Evolutionary conservation across 2,888 invertebrate genomes (phyloP).

Genomic region (Auanema freiburgensis): DNA sequence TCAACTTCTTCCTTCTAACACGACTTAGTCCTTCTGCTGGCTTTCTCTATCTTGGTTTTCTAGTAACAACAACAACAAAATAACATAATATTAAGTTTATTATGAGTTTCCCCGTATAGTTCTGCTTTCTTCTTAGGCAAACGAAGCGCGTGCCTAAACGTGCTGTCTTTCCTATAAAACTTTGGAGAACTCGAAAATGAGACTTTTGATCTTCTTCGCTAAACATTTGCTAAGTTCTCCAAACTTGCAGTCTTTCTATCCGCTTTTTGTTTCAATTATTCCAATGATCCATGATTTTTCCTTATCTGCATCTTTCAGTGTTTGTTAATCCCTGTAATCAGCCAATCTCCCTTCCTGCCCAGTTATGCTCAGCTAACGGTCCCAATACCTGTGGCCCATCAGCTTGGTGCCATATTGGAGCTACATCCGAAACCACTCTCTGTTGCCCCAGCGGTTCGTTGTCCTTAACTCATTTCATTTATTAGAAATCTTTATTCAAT

Average conservation of each 20-base stretch:
- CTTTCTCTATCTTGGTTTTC: neutral
- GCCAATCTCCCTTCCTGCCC: constrained; percentile 43
- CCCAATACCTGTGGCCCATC: constrained; percentile 41
- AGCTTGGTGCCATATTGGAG: constrained; percentile 61
- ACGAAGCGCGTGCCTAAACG: too few species aligned
- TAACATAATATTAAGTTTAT: neutral
- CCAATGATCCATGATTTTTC: too few species aligned
- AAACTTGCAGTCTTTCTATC: too few species aligned
- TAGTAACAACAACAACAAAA: neutral
- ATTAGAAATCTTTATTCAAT: neutral
- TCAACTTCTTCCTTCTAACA: neutral
- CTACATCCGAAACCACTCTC: constrained; percentile 51
- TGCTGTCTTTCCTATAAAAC: too few species aligned
- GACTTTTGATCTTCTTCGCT: too few species aligned
- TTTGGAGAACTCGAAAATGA: too few species aligned
- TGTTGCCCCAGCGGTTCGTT: constrained; percentile 57
- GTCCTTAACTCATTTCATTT: neutral
- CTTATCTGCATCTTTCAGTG: constrained; percentile 37
- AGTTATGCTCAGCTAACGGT: constrained; percentile 36
- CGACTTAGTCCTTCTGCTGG: neutral
- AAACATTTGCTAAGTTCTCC: too few species aligned
- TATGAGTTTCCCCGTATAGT: neutral
- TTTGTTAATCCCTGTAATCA: constrained; percentile 58
- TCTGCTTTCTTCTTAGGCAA: too few species aligned
- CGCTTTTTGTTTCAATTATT: too few species aligned